Evolutionary conservation across 2,888 invertebrate species (phyloP).

Genomic region (Apeira syringaria): DNA sequence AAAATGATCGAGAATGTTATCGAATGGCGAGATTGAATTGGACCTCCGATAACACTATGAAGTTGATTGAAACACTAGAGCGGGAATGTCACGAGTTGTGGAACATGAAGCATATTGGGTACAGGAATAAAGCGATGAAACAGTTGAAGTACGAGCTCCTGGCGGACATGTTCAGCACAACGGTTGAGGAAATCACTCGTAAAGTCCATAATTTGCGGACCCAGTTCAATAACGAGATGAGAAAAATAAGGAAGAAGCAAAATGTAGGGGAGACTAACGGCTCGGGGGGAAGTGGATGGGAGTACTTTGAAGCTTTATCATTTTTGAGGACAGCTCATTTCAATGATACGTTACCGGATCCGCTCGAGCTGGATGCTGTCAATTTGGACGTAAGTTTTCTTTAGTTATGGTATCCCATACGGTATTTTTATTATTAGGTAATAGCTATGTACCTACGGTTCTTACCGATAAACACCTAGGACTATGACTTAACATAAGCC

Average conservation of each 20-base stretch:
- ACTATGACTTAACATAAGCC: too few species aligned
- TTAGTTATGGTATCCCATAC: too few species aligned
- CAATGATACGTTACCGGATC: constrained; percentile 40
- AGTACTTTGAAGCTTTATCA: constrained; percentile 69
- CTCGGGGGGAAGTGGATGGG: constrained; percentile 61
- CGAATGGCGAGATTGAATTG: constrained; percentile 48
- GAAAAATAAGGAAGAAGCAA: constrained; percentile 66
- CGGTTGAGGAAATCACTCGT: constrained; percentile 64
- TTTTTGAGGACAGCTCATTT: constrained; percentile 51
- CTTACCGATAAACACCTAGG: too few species aligned
- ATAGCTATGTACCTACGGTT: too few species aligned
- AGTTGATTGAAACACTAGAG: constrained; percentile 61
- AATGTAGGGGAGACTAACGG: constrained; percentile 26
- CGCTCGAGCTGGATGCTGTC: constrained; percentile 53
- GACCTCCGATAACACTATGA: constrained; percentile 64
- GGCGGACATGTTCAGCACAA: constrained; percentile 63
- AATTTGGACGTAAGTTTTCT: constrained; percentile 66
- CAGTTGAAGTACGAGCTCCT: constrained; percentile 58
- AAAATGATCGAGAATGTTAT: constrained; percentile 45
- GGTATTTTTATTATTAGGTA: too few species aligned
- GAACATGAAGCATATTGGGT: constrained; percentile 60
- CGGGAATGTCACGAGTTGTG: constrained; percentile 67
- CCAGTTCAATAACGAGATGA: constrained; percentile 70
- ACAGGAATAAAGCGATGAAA: constrained; percentile 55
- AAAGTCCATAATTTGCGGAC: constrained; percentile 73